A percentile compares a stretch with the other conserved stretches of the same genome.
phyloP scores from a whole-genome alignment of 2,888 invertebrate species.

The Drosophila mettleri region DNA sequence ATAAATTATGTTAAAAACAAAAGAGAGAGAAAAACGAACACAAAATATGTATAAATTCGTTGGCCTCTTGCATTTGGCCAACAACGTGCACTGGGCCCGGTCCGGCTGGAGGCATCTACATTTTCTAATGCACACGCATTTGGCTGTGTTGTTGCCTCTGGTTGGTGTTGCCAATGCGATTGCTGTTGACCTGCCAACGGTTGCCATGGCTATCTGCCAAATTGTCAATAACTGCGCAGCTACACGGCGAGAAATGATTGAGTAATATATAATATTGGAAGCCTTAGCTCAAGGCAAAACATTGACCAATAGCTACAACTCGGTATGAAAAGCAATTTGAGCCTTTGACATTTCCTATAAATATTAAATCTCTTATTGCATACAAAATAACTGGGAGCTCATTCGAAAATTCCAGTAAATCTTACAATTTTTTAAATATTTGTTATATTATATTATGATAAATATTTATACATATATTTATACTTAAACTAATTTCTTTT shows the following conservation, averaged over 20 bases:
- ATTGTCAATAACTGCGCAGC: constrained; percentile 70
- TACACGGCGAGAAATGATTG: constrained; percentile 42
- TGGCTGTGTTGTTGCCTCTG: constrained; percentile 30
- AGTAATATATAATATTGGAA: background rate
- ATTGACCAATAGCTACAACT: background rate
- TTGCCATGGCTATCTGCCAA: constrained; percentile 76
- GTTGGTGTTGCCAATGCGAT: constrained; percentile 16
- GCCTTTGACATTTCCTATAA: background rate
- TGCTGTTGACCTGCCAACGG: constrained; percentile 73
- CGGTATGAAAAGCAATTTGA: background rate
- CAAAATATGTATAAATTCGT: constrained; percentile 21
- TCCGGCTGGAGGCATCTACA: constrained; percentile 28
- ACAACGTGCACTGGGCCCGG: constrained; percentile 26
- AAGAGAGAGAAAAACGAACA: background rate
- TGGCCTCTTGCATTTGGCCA: constrained; percentile 32
- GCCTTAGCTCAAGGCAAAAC: constrained; percentile 17
- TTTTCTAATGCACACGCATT: constrained; percentile 26
- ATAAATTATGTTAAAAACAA: constrained; percentile 48
- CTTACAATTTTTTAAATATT: too few relatives aligned
- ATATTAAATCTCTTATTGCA: background rate
- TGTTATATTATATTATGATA: too few relatives aligned
- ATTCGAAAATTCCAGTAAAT: too few relatives aligned
- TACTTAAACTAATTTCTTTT: too few relatives aligned
- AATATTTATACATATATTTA: too few relatives aligned
- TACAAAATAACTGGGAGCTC: too few relatives aligned